A percentile compares a stretch with the other conserved stretches of the same genome.
Evolutionary conservation across 2,113 vertebrate genomes (phyloP).

Genomic region (Engystomops pustulosus): DNA sequence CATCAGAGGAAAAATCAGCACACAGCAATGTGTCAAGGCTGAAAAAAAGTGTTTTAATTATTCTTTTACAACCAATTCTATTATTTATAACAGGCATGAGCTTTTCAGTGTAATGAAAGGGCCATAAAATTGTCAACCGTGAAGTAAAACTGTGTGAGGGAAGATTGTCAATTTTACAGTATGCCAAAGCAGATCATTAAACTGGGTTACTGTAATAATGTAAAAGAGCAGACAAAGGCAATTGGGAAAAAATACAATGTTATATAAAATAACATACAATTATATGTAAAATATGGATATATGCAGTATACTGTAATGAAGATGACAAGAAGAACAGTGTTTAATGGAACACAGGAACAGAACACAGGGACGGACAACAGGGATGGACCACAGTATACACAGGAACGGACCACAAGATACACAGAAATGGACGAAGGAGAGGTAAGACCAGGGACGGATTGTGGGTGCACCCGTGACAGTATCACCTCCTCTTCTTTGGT

Average conservation of each 20-base stretch:
- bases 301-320: background rate
- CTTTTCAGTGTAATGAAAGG: conserved; percentile 72
- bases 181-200: conserved; percentile 59
- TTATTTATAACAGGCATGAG: conserved; percentile 73
- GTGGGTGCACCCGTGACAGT: too few species aligned
- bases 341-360: too few species aligned
- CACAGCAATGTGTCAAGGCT: conserved; percentile 67
- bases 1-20: conserved; percentile 67
- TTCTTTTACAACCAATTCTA: conserved; percentile 71
- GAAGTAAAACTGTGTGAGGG: conserved; percentile 68
- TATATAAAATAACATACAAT: conserved; percentile 12
- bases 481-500: too few species aligned
- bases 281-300: background rate
- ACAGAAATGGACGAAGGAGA: too few species aligned
- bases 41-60: conserved; percentile 72
- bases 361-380: too few species aligned
- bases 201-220: conserved; percentile 51
- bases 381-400: too few species aligned
- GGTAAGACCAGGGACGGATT: too few species aligned
- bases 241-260: conserved; percentile 7
- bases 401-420: too few species aligned
- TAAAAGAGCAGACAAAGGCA: conserved; percentile 29
- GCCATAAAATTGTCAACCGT: conserved; percentile 74
- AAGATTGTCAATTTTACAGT: conserved; percentile 59
- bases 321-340: background rate